Evolutionary conservation across 30 jellyfish, hydroid and myxozoan species (phyloP).

Genomic region (Cassiopea andromeda): DNA sequence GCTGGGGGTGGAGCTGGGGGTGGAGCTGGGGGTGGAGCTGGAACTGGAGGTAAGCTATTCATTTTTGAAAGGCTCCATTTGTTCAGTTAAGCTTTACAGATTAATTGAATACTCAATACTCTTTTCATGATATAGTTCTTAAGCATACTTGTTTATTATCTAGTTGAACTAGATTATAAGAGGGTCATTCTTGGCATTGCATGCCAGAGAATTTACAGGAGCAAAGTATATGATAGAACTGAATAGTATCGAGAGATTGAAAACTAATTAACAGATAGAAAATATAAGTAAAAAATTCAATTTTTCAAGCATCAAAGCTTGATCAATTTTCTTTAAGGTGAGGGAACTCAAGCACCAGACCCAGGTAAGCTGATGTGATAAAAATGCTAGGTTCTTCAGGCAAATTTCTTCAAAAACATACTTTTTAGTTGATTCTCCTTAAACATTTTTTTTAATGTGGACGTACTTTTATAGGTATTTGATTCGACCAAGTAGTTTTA

Average conservation of each 20-base stretch:
- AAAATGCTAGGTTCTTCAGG: background rate
- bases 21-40: slow-evolving; percentile 61
- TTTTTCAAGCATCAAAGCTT: background rate
- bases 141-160: too few relatives aligned
- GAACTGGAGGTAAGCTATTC: background rate
- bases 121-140: too few relatives aligned
- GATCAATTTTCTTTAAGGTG: background rate
- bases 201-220: too few relatives aligned
- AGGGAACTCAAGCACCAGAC: slow-evolving; percentile 41
- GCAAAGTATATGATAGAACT: too few relatives aligned
- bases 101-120: background rate
- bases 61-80: background rate
- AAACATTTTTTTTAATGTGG: too few relatives aligned
- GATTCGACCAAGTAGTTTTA: too few relatives aligned
- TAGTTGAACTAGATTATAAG: too few relatives aligned
- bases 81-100: background rate
- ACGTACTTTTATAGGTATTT: too few relatives aligned
- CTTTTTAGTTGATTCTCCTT: background rate
- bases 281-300: background rate
- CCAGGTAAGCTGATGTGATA: slow-evolving; percentile 24
- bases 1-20: slow-evolving; percentile 75
- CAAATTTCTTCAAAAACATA: background rate
- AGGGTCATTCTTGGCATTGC: too few relatives aligned
- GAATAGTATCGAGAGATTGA: too few relatives aligned
- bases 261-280: too few relatives aligned